A percentile compares a stretch with the other conserved stretches of the same genome.
These are phyloP conservation scores for Lottia gigantea DNA, from an alignment of 2,888 invertebrate genomes.

Conservation along the genomic window DNA sequence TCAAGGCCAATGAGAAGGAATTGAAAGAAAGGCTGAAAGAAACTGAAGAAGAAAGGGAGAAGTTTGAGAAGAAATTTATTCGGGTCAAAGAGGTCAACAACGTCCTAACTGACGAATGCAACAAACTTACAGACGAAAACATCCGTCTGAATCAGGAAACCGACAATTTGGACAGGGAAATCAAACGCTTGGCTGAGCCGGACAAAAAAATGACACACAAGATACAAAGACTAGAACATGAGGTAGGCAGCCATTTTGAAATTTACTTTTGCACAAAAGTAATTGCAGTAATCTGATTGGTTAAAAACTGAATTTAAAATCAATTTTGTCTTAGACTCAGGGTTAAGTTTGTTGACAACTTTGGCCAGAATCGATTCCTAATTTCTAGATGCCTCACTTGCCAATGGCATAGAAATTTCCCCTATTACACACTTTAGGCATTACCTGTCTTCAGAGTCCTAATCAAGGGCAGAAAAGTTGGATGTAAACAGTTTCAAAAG, in stretches of 20 bases:
- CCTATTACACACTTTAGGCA: too few species aligned
- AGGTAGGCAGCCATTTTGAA: background rate
- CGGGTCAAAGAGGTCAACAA: slow-evolving; percentile 17
- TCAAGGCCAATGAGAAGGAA: slow-evolving; percentile 36
- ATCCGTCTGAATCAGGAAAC: slow-evolving; percentile 21
- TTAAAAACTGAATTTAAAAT: too few species aligned
- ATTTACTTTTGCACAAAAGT: too few species aligned
- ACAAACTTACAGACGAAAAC: slow-evolving; percentile 26
- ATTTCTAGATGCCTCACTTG: too few species aligned
- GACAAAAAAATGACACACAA: slow-evolving; percentile 16
- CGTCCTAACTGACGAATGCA: slow-evolving; percentile 19
- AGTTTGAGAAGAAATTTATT: slow-evolving; percentile 17
- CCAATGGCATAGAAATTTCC: too few species aligned
- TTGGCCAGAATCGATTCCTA: too few species aligned
- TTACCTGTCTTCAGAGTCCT: too few species aligned
- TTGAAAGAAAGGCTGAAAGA: slow-evolving; percentile 35
- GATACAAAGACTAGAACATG: background rate
- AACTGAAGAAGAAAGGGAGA: slow-evolving; percentile 19
- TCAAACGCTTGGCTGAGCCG: slow-evolving; percentile 21
- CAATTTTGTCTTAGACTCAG: too few species aligned
- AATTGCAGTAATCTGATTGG: too few species aligned
- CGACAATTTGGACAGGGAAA: slow-evolving; percentile 13
- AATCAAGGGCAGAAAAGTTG: too few species aligned
- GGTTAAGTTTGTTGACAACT: too few species aligned
- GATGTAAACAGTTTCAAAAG: too few species aligned